Percentiles rank a stretch among this genome's conserved stretches.
Conservation (phyloP, 2,113 vertebrate species). For the Alectura lathami region DNA sequence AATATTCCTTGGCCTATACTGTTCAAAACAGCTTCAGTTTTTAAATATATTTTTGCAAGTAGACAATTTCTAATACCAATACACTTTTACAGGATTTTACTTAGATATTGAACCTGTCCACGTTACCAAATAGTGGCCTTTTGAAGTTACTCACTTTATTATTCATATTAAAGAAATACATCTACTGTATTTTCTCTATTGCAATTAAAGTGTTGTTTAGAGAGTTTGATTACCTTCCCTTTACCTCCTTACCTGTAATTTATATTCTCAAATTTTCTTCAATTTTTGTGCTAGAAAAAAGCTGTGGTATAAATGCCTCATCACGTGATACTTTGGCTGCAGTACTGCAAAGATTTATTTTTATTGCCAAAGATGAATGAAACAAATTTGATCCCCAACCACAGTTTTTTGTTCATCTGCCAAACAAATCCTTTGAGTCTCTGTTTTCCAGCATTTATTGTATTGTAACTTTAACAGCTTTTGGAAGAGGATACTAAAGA, state of each 20-base stretch:
- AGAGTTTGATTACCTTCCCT: slow-evolving; percentile 70
- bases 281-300: slow-evolving; percentile 52
- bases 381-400: slow-evolving; percentile 60
- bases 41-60: slow-evolving; percentile 78
- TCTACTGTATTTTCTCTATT: slow-evolving; percentile 77
- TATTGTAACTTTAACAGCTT: slow-evolving; percentile 48
- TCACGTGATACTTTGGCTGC: slow-evolving; percentile 70
- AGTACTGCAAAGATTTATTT: slow-evolving; percentile 60
- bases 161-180: slow-evolving; percentile 72
- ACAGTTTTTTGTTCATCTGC: slow-evolving; percentile 54
- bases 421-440: slow-evolving; percentile 49
- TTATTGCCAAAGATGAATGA: slow-evolving; percentile 79
- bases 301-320: slow-evolving; percentile 57
- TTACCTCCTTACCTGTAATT: slow-evolving; percentile 74
- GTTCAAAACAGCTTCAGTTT: slow-evolving; percentile 72
- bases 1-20: background rate
- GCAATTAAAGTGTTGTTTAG: slow-evolving; percentile 76
- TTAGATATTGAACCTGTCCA: slow-evolving; percentile 72
- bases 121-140: slow-evolving; percentile 78
- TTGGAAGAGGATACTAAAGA: background rate
- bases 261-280: slow-evolving; percentile 71
- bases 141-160: slow-evolving; percentile 77
- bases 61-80: slow-evolving; percentile 79
- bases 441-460: slow-evolving; percentile 54
- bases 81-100: slow-evolving; percentile 78